Evolutionary conservation across 2,113 vertebrate species (phyloP).

Genomic region (Syngnathus floridae): DNA sequence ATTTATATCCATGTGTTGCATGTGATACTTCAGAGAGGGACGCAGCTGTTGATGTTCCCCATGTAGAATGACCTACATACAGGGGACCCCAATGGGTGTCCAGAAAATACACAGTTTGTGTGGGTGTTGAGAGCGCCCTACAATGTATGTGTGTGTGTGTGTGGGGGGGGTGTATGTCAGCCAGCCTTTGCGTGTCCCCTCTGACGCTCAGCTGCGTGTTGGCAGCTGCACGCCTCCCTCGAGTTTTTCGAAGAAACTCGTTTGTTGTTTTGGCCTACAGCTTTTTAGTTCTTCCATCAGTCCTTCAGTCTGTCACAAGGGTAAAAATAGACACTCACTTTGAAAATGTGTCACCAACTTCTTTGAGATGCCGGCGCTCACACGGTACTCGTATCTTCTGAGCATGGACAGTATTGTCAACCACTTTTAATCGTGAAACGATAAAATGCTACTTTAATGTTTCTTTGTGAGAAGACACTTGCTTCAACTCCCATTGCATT

Average conservation of each 20-base stretch:
- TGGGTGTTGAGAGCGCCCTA: slow-evolving; percentile 16
- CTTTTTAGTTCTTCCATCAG: slow-evolving; percentile 48
- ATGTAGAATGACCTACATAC: slow-evolving; percentile 59
- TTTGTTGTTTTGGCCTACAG: slow-evolving; percentile 62
- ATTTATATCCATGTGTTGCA: slow-evolving; percentile 6
- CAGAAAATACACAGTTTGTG: slow-evolving; percentile 24
- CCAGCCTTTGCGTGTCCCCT: slow-evolving; percentile 25
- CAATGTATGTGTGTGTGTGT: not conserved
- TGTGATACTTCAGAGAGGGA: slow-evolving; percentile 18
- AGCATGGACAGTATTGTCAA: slow-evolving; percentile 10
- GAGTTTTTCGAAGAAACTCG: slow-evolving; percentile 64
- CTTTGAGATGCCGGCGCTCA: slow-evolving; percentile 7
- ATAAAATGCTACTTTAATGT: not conserved
- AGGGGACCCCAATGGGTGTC: slow-evolving; percentile 47
- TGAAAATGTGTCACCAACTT: slow-evolving; percentile 37
- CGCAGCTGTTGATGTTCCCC: slow-evolving; percentile 54
- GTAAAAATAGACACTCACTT: slow-evolving; percentile 39
- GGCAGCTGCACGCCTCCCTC: slow-evolving; percentile 55
- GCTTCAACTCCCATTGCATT: not conserved
- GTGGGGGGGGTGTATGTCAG: not conserved
- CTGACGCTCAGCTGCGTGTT: slow-evolving; percentile 60
- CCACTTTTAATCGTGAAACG: not conserved
- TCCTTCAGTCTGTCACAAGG: slow-evolving; percentile 37
- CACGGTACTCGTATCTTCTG: slow-evolving; percentile 9
- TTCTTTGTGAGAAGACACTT: not conserved